These are phyloP conservation scores for Ormyrus thymus DNA, from an alignment of 2,888 invertebrate species.

Conservation along the genomic window DNA sequence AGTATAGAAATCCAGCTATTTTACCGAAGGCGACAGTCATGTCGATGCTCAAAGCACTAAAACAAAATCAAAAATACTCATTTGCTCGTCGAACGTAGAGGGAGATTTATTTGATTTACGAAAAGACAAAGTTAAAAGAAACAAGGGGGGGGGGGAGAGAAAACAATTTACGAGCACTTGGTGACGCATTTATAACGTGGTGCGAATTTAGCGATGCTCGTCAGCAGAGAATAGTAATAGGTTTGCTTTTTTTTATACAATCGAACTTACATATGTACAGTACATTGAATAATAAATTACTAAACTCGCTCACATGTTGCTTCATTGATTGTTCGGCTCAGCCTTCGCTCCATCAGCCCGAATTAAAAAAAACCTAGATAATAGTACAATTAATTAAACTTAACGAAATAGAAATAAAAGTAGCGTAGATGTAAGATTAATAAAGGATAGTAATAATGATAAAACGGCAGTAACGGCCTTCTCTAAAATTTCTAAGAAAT, in stretches of 20 bases:
- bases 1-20: background rate
- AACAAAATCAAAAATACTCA: too few relatives aligned
- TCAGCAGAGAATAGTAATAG: too few relatives aligned
- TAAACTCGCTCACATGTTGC: conserved; percentile 2
- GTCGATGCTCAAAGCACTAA: background rate
- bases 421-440: conserved; percentile 11
- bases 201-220: background rate
- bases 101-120: background rate
- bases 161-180: too few relatives aligned
- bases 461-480: conserved; percentile 13
- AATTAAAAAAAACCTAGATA: background rate
- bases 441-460: conserved; percentile 6
- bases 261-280: conserved; percentile 14
- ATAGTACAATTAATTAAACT: too few relatives aligned
- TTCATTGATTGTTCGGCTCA: conserved; percentile 2
- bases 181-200: too few relatives aligned
- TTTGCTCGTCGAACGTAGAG: too few relatives aligned
- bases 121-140: background rate
- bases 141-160: background rate
- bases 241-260: background rate
- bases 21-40: background rate
- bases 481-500: background rate
- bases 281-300: conserved; percentile 5
- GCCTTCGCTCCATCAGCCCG: conserved; percentile 4
- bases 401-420: conserved; percentile 2